These are phyloP conservation scores for Actinostola sp. DNA, from an alignment of 92 coral and sea anemone species.

Conservation along the genomic window DNA sequence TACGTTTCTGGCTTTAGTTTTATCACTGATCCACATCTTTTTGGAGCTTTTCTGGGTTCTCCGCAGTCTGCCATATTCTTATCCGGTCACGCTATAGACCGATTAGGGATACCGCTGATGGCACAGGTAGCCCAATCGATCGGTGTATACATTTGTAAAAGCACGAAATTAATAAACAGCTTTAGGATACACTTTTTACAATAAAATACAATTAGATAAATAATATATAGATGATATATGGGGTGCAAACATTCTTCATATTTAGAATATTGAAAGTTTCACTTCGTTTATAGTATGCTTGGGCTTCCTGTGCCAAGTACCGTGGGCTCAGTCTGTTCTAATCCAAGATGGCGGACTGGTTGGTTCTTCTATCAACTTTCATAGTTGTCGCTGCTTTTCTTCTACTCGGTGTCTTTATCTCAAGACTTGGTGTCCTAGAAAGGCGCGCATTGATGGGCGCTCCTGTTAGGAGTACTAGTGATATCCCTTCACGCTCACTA, in stretches of 20 bases:
- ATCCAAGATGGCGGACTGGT: constrained; percentile 71
- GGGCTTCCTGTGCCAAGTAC: constrained; percentile 22
- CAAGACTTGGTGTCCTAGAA: constrained; percentile 75
- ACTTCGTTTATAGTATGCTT: background rate
- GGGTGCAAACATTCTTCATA: no score
- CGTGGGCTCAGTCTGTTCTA: constrained; percentile 20
- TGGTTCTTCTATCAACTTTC: constrained; percentile 62
- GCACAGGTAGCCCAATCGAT: no score
- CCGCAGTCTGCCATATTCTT: constrained; percentile 35
- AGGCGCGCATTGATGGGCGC: constrained; percentile 61
- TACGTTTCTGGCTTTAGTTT: constrained; percentile 81
- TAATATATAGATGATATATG: no score
- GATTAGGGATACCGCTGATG: no score
- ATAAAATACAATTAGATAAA: no score
- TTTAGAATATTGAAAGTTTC: background rate
- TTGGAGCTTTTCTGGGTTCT: constrained; percentile 54
- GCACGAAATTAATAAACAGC: no score
- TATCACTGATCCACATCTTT: constrained; percentile 78
- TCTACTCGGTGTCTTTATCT: constrained; percentile 67
- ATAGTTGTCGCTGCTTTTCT: constrained; percentile 66
- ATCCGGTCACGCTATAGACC: background rate
- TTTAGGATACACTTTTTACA: no score
- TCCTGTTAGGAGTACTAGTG: constrained; percentile 52
- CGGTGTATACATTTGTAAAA: no score
- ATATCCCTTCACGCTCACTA: constrained; percentile 67